Evolutionary conservation across 1,140 invertebrate species (phyloP).

Genomic region (Globodera ellingtonae): DNA sequence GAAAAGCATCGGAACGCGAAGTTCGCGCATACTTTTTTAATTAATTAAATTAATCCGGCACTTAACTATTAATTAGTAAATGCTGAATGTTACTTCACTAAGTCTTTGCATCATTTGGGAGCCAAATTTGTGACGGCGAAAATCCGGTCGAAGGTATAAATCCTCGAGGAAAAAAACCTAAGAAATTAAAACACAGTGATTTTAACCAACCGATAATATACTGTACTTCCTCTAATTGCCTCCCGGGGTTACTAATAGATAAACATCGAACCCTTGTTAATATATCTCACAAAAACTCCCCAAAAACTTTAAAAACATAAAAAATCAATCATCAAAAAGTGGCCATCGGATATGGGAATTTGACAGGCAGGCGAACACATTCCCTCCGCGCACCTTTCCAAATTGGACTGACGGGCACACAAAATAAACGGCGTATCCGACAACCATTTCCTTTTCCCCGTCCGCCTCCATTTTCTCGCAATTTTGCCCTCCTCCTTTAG

Average conservation of each 20-base stretch:
- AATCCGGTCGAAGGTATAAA: slow-evolving; percentile 11
- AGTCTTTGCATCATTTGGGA: background rate
- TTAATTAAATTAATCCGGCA: background rate
- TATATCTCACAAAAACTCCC: too few species aligned
- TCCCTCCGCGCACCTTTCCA: background rate
- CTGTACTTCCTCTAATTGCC: too few species aligned
- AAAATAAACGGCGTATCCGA: slow-evolving; percentile 16
- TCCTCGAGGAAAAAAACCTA: background rate
- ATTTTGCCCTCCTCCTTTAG: background rate
- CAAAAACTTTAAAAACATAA: too few species aligned
- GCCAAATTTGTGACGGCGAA: slow-evolving; percentile 6
- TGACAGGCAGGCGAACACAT: background rate
- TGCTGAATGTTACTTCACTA: background rate
- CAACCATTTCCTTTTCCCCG: slow-evolving; percentile 3
- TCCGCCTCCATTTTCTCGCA: background rate
- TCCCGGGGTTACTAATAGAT: too few species aligned
- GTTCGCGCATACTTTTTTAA: background rate
- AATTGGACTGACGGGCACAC: background rate
- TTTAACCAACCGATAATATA: too few species aligned
- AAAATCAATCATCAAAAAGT: too few species aligned
- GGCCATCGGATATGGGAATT: too few species aligned
- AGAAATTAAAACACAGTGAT: too few species aligned
- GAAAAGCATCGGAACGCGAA: background rate
- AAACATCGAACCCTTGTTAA: too few species aligned
- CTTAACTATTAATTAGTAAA: background rate